Evolutionary conservation across 53 echinoderm and acorn worm genomes (phyloP).

Genomic region (Antedon mediterranea): DNA sequence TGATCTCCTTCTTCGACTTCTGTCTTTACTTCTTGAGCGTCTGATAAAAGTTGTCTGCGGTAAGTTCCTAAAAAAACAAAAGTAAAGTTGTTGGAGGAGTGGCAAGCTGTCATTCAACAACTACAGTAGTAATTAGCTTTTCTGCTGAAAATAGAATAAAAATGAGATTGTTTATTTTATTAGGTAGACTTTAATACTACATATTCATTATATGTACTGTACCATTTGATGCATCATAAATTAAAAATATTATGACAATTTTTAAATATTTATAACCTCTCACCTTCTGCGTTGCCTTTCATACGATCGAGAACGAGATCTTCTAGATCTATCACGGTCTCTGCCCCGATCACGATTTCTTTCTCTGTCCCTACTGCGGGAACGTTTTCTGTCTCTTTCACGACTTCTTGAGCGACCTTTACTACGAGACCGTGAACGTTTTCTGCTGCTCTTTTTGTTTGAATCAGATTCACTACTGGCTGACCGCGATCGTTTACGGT

Average conservation of each 20-base stretch:
- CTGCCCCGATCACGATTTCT: conserved; percentile 11
- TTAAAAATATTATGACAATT: conserved; percentile 2
- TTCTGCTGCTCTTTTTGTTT: conserved; percentile 2
- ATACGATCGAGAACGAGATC: conserved; percentile 25
- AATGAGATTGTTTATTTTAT: no score
- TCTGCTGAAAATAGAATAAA: no score
- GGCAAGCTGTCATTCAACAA: no score
- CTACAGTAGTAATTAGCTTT: no score
- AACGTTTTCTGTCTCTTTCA: conserved; percentile 8
- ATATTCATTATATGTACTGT: no score
- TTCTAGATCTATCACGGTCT: conserved; percentile 16
- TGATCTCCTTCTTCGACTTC: conserved; percentile 6
- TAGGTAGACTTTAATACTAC: no score
- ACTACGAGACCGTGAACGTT: conserved; percentile 4
- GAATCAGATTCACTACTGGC: conserved; percentile 16
- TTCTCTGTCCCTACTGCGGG: conserved; percentile 2
- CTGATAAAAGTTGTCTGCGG: conserved; percentile 9
- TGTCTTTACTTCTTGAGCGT: background rate
- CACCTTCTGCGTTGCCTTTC: conserved; percentile 44
- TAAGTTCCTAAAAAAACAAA: no score
- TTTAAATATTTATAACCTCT: conserved; percentile 5
- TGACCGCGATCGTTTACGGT: conserved; percentile 34
- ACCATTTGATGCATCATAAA: no score
- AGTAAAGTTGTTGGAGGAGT: no score
- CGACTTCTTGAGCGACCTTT: conserved; percentile 17